Evolutionary conservation across 2,888 invertebrate genomes (phyloP).

Genomic region (Eupithecia vulgata): DNA sequence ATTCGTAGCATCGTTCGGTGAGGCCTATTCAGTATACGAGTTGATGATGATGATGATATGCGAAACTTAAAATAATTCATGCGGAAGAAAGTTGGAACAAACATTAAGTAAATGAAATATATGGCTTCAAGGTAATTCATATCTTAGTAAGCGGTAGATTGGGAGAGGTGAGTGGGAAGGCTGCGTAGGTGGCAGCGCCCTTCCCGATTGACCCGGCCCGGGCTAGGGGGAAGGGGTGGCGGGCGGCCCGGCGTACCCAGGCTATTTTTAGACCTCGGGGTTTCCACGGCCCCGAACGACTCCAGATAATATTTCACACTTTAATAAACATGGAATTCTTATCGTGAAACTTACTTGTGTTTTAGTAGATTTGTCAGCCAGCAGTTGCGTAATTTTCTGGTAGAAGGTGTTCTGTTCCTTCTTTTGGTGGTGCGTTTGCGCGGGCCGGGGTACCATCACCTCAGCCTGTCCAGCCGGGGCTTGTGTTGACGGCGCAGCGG

Average conservation of each 20-base stretch:
- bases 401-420: conserved; percentile 73
- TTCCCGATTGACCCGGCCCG: conserved; percentile 77
- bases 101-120: neutral
- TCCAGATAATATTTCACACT: conserved; percentile 40
- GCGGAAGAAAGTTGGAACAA: neutral
- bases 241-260: conserved; percentile 64
- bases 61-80: neutral
- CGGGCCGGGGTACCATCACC: conserved; percentile 85
- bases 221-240: conserved; percentile 47
- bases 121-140: neutral
- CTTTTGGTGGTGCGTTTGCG: conserved; percentile 69
- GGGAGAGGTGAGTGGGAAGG: conserved; percentile 38
- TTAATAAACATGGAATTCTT: conserved; percentile 40
- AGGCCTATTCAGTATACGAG: neutral
- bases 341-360: conserved; percentile 79
- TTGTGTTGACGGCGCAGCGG: conserved; percentile 64
- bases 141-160: conserved; percentile 34
- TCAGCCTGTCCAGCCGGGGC: conserved; percentile 84
- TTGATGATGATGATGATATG: neutral
- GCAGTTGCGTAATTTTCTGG: conserved; percentile 79
- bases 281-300: conserved; percentile 56
- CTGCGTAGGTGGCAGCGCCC: conserved; percentile 47
- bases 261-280: conserved; percentile 80
- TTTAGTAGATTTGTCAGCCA: conserved; percentile 78
- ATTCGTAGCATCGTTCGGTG: neutral